phyloP scores from a whole-genome alignment of 2,797 vertebrate genomes.

The Danionella dracula region DNA sequence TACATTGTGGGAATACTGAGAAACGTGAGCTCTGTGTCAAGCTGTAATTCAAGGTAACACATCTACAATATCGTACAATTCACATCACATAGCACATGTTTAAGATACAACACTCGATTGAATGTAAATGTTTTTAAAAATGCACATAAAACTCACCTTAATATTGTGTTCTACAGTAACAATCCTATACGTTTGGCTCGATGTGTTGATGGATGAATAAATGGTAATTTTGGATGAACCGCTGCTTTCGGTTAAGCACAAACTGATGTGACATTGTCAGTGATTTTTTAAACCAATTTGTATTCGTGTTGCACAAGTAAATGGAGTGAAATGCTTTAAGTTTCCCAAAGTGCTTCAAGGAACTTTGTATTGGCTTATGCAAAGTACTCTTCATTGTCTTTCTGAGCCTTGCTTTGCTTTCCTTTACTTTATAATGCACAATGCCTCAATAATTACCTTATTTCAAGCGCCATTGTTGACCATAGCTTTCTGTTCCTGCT shows the following conservation, averaged over 20 bases:
- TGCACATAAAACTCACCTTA: not conserved
- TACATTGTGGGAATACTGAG: slow-evolving; percentile 93
- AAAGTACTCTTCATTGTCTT: not conserved
- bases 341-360: not conserved
- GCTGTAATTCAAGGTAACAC: not conserved
- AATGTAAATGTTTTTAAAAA: not conserved
- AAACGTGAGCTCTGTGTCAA: not conserved
- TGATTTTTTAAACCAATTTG: not conserved
- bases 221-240: not conserved
- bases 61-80: not conserved
- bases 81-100: no score
- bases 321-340: not conserved
- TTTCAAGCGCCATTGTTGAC: not conserved
- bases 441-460: not conserved
- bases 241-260: slow-evolving; percentile 5
- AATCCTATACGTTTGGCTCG: not conserved
- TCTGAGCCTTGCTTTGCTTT: not conserved
- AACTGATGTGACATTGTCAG: not conserved
- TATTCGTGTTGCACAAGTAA: no score
- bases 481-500: slow-evolving; percentile 4
- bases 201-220: not conserved
- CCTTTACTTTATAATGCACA: not conserved
- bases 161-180: not conserved
- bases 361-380: not conserved
- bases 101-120: slow-evolving; percentile 5